phyloP scores from a whole-genome alignment of 2,888 invertebrate species.

The Strigamia crassipes region DNA sequence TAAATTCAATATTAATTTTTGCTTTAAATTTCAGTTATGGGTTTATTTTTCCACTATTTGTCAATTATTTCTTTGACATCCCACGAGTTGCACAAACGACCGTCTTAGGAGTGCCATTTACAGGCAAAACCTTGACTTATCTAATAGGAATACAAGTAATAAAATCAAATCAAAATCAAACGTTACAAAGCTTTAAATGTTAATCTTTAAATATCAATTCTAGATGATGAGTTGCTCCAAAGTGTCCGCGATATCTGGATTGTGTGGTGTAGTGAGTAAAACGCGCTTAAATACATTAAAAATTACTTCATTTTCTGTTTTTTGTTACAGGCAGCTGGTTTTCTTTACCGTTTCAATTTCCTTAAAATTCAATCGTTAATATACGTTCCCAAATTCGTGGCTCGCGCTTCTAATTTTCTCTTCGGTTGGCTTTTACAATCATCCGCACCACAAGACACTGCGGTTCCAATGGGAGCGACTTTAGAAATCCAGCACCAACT shows the following conservation, averaged over 20 bases:
- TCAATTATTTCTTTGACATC: constrained; percentile 63
- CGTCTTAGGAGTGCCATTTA: constrained; percentile 62
- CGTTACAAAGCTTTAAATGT: too few species aligned
- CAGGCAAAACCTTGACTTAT: constrained; percentile 64
- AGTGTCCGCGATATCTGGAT: constrained; percentile 59
- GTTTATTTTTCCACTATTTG: constrained; percentile 62
- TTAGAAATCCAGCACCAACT: constrained; percentile 63
- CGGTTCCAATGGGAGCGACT: constrained; percentile 62
- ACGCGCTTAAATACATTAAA: too few species aligned
- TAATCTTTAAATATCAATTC: not conserved
- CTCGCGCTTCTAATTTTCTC: constrained; percentile 55
- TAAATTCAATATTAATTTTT: not conserved
- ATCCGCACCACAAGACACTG: constrained; percentile 56
- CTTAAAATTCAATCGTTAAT: constrained; percentile 59
- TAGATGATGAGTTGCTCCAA: constrained; percentile 54
- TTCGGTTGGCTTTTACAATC: constrained; percentile 61
- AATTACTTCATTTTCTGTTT: not conserved
- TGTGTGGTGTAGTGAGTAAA: constrained; percentile 60
- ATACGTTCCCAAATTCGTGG: constrained; percentile 59
- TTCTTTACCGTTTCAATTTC: constrained; percentile 61
- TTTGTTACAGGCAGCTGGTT: constrained; percentile 57
- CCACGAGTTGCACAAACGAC: constrained; percentile 61
- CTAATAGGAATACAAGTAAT: constrained; percentile 63
- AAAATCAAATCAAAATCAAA: not conserved
- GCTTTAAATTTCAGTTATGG: constrained; percentile 56